Base-by-base conservation (phyloP, 23 tunicate species). In the Halocynthia aurantium region DNA sequence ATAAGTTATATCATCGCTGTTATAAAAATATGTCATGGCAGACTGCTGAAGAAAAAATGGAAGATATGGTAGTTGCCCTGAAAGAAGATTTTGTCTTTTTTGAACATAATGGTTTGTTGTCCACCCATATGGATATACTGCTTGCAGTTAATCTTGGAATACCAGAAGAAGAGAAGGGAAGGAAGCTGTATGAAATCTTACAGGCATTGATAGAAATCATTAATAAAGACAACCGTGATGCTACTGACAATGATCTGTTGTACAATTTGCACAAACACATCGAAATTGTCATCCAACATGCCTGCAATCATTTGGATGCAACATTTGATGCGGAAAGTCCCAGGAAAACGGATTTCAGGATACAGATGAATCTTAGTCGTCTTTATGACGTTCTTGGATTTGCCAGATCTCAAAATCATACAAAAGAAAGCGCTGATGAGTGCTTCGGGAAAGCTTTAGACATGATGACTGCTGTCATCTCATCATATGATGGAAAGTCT, bases 331-430 rank as follows among this genome's bases (percentile, higher is more conserved):
- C 55, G 56, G 61, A 72, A 10, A 40, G 40, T 7, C 70, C 60
- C 0, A 67, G 57, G 0, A 55, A 83, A 60, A 77, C 63, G 9
- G 63, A 74, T 9, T 88, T 82, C 57, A 50, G 53, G 53, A 61
- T 88, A 5, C 51, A 58, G 49, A 78, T 88, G 84, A 15, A 40
- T 13, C 50, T 79, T 10, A 66, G 88, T 58, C 72, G 84, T 11
- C 22, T 88, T 57, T 58, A 73, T 57, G 86, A 84, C 51, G 64
- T 83, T 6, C 64, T 83, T 19, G 95, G 84, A 13, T 86, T 85
- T 60, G 88, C 83, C 40, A 62, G 52, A 50, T 57, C 87, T 8
- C 95, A 88, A 49, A 67, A 62, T 44, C 61, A 71, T 61, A 79
- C 19, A 15, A 51, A 57, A 53, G 73, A 71, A 9, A 66, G 50